phyloP scores from a whole-genome alignment of 2,888 invertebrate genomes.

The Athrips mouffetella region DNA sequence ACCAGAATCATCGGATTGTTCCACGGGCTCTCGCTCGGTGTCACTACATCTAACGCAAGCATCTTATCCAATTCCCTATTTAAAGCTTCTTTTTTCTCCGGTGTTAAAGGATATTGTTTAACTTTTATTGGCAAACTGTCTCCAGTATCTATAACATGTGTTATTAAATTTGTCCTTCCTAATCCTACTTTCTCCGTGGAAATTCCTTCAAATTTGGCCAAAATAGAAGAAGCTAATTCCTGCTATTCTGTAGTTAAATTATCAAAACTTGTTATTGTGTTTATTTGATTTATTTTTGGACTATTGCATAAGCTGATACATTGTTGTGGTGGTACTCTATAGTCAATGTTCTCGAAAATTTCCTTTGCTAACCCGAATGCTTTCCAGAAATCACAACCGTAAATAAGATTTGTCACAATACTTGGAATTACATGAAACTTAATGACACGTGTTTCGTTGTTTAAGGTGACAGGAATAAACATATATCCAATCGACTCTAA shows the following conservation, averaged over 20 bases:
- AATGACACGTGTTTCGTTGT: not conserved
- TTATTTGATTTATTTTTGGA: no score
- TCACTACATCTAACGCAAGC: not conserved
- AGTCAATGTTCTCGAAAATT: not conserved
- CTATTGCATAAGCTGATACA: no score
- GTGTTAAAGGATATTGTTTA: not conserved
- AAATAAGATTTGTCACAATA: not conserved
- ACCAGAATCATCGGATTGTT: constrained; percentile 14
- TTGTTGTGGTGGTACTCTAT: no score
- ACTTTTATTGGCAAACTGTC: not conserved
- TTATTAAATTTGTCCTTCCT: not conserved
- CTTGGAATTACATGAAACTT: not conserved
- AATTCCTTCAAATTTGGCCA: not conserved
- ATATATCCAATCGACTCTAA: not conserved
- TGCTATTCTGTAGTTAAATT: not conserved
- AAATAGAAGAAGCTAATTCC: not conserved
- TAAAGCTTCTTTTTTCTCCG: no score
- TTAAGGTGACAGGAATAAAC: not conserved
- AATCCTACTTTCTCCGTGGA: not conserved
- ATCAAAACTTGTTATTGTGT: not conserved
- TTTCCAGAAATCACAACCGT: not conserved
- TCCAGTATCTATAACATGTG: not conserved
- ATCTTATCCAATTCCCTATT: constrained; percentile 8
- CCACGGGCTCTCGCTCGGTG: constrained; percentile 1
- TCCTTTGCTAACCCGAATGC: not conserved